These are phyloP conservation scores for Cotesia glomerata DNA, from an alignment of 1,140 invertebrate species.

Conservation along the genomic window DNA sequence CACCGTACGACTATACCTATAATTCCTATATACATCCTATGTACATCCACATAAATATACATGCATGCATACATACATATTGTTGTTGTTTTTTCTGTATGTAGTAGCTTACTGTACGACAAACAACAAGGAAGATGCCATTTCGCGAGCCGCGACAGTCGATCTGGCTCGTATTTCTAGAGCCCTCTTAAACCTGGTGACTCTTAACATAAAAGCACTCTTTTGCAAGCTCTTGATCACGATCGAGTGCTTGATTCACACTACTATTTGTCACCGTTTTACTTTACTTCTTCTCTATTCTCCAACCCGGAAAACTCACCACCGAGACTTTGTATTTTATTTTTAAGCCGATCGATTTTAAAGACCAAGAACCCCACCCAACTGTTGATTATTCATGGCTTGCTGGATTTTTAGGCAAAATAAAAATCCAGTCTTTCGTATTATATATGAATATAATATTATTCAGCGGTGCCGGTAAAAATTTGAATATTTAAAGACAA, in stretches of 20 bases:
- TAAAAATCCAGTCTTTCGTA: background rate
- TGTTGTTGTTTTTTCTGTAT: background rate
- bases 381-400: constrained; percentile 6
- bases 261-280: background rate
- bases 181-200: background rate
- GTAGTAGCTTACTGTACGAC: too few species aligned
- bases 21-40: background rate
- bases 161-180: constrained; percentile 11
- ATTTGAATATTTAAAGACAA: background rate
- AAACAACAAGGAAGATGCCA: constrained; percentile 9
- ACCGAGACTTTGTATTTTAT: background rate
- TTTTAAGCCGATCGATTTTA: background rate
- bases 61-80: background rate
- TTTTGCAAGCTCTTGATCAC: constrained; percentile 19
- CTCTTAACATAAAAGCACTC: constrained; percentile 12
- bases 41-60: background rate
- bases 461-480: background rate
- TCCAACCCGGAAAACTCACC: background rate
- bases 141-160: constrained; percentile 3
- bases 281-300: background rate
- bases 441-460: background rate
- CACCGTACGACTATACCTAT: too few species aligned
- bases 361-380: background rate
- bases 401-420: background rate
- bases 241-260: constrained; percentile 10